phyloP scores from a whole-genome alignment of 2,113 vertebrate genomes.

The Austrofundulus limnaeus region DNA sequence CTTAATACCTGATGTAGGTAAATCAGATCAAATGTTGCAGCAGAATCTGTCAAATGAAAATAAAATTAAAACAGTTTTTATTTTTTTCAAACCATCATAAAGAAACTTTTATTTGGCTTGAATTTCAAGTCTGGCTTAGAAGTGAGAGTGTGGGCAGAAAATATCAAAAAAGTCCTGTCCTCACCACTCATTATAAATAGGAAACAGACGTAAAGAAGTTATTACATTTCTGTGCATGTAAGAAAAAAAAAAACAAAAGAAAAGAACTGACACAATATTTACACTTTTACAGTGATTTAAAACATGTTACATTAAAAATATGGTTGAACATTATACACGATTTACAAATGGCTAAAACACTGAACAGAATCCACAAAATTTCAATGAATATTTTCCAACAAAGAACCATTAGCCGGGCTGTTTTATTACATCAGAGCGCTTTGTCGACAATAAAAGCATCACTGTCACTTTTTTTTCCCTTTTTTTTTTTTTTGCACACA shows the following conservation, averaged over 20 bases:
- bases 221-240: constrained; percentile 42
- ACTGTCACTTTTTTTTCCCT: constrained; percentile 11
- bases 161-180: constrained; percentile 13
- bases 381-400: constrained; percentile 35
- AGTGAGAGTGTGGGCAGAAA: not conserved
- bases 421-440: constrained; percentile 24
- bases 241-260: constrained; percentile 26
- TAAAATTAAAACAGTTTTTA: not conserved
- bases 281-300: constrained; percentile 51
- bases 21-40: not conserved
- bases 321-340: constrained; percentile 48
- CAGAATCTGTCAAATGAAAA: not conserved
- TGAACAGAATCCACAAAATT: constrained; percentile 47
- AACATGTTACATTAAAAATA: constrained; percentile 55
- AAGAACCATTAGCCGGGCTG: constrained; percentile 11
- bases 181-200: constrained; percentile 1
- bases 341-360: constrained; percentile 58
- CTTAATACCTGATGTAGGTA: constrained; percentile 6
- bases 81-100: not conserved
- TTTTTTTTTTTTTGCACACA: constrained; percentile 2
- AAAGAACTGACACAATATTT: constrained; percentile 39
- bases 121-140: constrained; percentile 21
- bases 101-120: constrained; percentile 60
- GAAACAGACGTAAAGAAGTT: constrained; percentile 24
- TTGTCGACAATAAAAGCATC: constrained; percentile 17